Evolutionary conservation across 2,888 invertebrate species (phyloP).

Genomic region (Ectemnius cavifrons): DNA sequence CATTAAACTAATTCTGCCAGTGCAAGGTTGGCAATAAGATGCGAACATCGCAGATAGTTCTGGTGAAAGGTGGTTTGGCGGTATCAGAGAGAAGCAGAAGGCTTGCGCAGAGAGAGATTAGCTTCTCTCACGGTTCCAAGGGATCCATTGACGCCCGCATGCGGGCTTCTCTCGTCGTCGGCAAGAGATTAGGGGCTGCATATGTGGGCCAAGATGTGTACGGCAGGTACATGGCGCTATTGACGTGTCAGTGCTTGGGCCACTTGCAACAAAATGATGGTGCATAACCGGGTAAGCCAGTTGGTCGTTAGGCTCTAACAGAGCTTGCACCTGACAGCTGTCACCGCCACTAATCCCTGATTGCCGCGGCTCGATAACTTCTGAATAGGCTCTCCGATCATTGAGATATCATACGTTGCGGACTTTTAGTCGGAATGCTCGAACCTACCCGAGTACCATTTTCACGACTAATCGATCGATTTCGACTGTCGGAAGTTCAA

Average conservation of each 20-base stretch:
- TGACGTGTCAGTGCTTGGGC: conserved; percentile 22
- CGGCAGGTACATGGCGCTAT: neutral
- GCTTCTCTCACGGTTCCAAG: too few relatives aligned
- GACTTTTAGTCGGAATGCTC: too few relatives aligned
- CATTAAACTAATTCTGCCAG: too few relatives aligned
- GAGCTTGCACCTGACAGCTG: conserved; percentile 22
- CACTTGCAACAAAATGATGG: conserved; percentile 28
- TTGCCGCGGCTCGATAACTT: conserved; percentile 19
- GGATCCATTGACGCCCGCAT: neutral
- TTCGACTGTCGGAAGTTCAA: too few relatives aligned
- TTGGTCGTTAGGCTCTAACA: conserved; percentile 8
- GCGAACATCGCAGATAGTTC: too few relatives aligned
- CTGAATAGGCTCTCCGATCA: conserved; percentile 18
- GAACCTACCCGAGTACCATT: too few relatives aligned
- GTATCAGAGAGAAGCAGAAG: too few relatives aligned
- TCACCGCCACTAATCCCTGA: conserved; percentile 27
- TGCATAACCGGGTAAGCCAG: conserved; percentile 16
- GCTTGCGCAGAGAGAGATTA: too few relatives aligned
- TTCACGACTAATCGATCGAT: too few relatives aligned
- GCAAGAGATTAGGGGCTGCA: neutral
- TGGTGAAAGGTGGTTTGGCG: too few relatives aligned
- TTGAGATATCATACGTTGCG: neutral
- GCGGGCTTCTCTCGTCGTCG: neutral
- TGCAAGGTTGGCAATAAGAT: too few relatives aligned
- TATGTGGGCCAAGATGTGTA: neutral